Base-by-base conservation (phyloP, 2,888 invertebrate genomes). In the Germaria angustata region DNA sequence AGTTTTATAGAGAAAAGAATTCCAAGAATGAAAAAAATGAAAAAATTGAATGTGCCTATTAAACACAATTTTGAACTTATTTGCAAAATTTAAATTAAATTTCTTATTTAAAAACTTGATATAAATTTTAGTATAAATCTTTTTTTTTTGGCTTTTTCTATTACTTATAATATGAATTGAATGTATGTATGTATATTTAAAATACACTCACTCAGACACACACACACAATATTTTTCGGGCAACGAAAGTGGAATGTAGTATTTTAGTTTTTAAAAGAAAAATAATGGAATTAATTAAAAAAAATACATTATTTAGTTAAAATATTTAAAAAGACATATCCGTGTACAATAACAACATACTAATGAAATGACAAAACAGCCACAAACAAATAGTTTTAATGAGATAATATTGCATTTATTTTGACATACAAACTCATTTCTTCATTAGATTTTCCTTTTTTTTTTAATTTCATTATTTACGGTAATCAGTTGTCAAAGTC, bases 21-120 rank as follows among this genome's bases (percentile, higher is more conserved):
- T 69, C 36, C 24, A 65, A 75, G 63, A 75, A 75, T 75, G 44
- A 15, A 34, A 65, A 65, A 46, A 5, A 39, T 28, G 66, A 65
- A 46, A 63, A 49, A 15, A 15, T 28, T 39, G 15, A 55, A 55
- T 72, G 81, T 81, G 81, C 81, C 81, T 81, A 81, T 76, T 77
- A 71, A 81, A 57, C 8, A 72, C 36, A 9, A 41, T 66, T 81
- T 72, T 53, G 81, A 81, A 76, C 71, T 81, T 81, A 61, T 81
- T 81, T 81, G 71, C 66, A 72, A 77, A 28, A 63, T 41, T 63
- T 41, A 65, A 63, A 49, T 8, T 24, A 65, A 44, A 63, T 44
- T 17, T 36, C 9, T 44, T 68, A 53, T 55, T 22, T 20, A 11
- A 15, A 55, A 53, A 34, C 24, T 44, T 63, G 36, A 34, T 36